These are phyloP conservation scores for Spea multiplicata DNA, from an alignment of 2,113 vertebrate genomes.

Conservation along the genomic window DNA sequence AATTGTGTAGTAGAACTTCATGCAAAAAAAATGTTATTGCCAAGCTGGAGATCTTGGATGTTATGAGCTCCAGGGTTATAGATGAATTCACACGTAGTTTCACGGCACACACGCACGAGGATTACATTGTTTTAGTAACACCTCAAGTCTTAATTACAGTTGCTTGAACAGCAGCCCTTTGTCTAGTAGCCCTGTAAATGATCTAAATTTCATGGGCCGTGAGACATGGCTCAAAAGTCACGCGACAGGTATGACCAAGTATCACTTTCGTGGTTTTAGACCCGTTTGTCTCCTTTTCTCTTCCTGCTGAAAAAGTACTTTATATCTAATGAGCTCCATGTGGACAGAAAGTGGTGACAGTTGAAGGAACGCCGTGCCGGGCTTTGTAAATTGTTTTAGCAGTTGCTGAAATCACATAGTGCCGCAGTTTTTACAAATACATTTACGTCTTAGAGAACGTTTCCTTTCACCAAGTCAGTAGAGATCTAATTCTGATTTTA, in stretches of 20 bases:
- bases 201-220: background rate
- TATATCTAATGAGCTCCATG: constrained; percentile 23
- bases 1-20: constrained; percentile 23
- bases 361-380: constrained; percentile 2
- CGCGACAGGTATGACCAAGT: background rate
- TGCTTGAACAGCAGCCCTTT: background rate
- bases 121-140: background rate
- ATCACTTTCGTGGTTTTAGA: background rate
- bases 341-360: constrained; percentile 32
- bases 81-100: background rate
- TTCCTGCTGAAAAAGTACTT: constrained; percentile 19
- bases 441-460: no score
- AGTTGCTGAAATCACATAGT: background rate
- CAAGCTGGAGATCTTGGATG: background rate
- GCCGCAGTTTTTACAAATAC: background rate
- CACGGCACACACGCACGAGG: background rate
- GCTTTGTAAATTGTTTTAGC: constrained; percentile 11
- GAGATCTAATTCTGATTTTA: background rate
- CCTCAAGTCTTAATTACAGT: no score
- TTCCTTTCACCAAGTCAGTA: background rate
- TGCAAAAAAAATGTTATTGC: constrained; percentile 15
- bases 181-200: background rate
- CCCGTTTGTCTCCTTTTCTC: background rate
- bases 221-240: background rate
- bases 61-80: background rate